A percentile compares a stretch with the other conserved stretches of the same genome.
phyloP scores from a whole-genome alignment of 2,888 invertebrate genomes.

The Sarcophaga rosellei region DNA sequence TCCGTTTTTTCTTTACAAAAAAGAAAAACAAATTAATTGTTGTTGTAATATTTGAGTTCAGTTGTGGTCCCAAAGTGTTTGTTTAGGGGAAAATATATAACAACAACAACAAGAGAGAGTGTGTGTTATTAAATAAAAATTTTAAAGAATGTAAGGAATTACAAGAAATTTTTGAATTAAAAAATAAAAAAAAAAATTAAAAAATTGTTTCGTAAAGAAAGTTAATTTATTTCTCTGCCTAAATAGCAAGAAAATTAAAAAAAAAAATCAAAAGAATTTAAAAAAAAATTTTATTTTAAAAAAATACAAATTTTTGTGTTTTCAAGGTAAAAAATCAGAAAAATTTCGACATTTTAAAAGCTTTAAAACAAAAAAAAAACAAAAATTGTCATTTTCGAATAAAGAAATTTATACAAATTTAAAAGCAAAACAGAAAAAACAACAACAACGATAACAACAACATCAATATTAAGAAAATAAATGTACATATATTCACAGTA shows the following conservation, averaged over 20 bases:
- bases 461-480: too few relatives aligned
- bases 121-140: constrained; percentile 26
- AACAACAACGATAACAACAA: neutral
- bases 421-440: neutral
- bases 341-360: constrained; percentile 45
- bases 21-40: neutral
- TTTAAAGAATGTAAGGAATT: constrained; percentile 13
- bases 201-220: constrained; percentile 39
- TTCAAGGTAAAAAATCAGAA: constrained; percentile 15
- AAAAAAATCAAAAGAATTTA: too few relatives aligned
- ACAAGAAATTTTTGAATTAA: constrained; percentile 10
- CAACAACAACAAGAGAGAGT: constrained; percentile 24
- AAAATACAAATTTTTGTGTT: constrained; percentile 29
- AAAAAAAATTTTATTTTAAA: too few relatives aligned
- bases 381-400: constrained; percentile 33
- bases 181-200: neutral
- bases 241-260: constrained; percentile 8
- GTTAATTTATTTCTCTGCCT: constrained; percentile 22
- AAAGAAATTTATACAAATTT: constrained; percentile 25
- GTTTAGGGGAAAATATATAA: neutral
- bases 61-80: neutral
- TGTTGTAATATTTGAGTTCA: constrained; percentile 5
- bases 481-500: neutral
- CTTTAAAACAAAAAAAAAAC: neutral
- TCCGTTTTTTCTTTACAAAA: neutral